Base-by-base conservation (phyloP, 2,888 invertebrate genomes). In the Phorcus lineatus region DNA sequence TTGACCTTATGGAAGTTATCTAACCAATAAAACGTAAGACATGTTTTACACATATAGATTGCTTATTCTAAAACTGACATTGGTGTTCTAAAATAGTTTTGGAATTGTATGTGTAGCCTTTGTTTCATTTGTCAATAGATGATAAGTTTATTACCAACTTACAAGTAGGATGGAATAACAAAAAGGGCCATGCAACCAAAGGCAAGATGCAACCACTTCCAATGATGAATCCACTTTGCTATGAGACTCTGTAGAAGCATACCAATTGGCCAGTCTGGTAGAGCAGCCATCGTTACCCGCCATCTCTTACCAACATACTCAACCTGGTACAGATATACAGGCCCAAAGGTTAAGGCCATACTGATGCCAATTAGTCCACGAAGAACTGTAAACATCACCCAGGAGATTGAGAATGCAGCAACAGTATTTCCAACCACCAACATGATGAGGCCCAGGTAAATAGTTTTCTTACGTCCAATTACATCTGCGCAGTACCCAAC, bases 401-500 rank as follows among this genome's bases (percentile, higher is more conserved):
- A 67, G 17, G 28, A 28, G 67, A 67, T n/a, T 2, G 67, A 67
- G 36, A 16, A 7, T 3, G 74, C 36, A 0, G 36, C 19, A 4
- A 78, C 31, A 53, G 28, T 7, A n/a, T 67, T 67, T 2, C 40
- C 36, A 0, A 78, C 28, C 13, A 52, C 36, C 3, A 22, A 22
- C 2, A 62, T 9, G n/a, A 66, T 9, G 9, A 66, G 22, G 1
- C 22, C 31, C 6, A 16, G 17, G 28, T 47, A 78, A 16, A 78
- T 47, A 1, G 52, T 66, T 17, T 36, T 52, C 66, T 78, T 78
- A 22, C 78, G 19, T 11, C 78, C 78, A 67, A 52, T 67, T 2
- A 52, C 22, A 31, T 78, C 78, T 6, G 78, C 67, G 24, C 28
- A 52, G 17, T 78, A 53, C 11, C 78, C 78, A 16, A 67, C 22